phyloP scores from a whole-genome alignment of 2,888 invertebrate genomes.

The Spodoptera exigua region DNA sequence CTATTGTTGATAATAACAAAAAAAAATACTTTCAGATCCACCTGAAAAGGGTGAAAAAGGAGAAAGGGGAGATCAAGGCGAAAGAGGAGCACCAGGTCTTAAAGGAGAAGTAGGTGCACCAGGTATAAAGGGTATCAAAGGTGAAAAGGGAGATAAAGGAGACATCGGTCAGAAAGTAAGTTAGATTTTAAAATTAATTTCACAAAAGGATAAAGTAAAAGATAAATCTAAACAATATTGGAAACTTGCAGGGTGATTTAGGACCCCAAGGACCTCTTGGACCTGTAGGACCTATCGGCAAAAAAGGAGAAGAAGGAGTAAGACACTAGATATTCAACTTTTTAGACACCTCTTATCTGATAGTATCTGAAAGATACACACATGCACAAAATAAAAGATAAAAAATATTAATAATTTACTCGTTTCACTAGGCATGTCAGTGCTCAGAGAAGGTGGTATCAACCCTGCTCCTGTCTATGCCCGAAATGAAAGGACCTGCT shows the following conservation, averaged over 20 bases:
- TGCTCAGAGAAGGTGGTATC: constrained; percentile 74
- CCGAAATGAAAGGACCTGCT: constrained; percentile 85
- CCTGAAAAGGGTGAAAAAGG: constrained; percentile 48
- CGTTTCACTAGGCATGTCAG: constrained; percentile 69
- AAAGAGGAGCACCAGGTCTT: neutral
- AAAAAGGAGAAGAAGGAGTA: constrained; percentile 47
- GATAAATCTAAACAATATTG: neutral
- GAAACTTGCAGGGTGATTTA: constrained; percentile 51
- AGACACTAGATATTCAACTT: constrained; percentile 15
- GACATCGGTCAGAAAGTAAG: constrained; percentile 54
- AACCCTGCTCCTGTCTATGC: constrained; percentile 69
- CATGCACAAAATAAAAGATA: no score
- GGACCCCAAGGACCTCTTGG: constrained; percentile 48
- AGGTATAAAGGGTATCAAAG: constrained; percentile 26
- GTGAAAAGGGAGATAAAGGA: constrained; percentile 53
- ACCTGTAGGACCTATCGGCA: constrained; percentile 16
- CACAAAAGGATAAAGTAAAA: no score
- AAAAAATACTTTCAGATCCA: constrained; percentile 13
- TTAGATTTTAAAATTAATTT: neutral
- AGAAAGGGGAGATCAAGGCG: constrained; percentile 42
- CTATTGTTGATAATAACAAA: neutral
- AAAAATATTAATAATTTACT: no score
- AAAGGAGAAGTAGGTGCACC: constrained; percentile 9
- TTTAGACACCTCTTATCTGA: constrained; percentile 2
- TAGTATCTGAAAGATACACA: no score